Base-by-base conservation (phyloP, 2,113 vertebrate species). In the Gadus macrocephalus region DNA sequence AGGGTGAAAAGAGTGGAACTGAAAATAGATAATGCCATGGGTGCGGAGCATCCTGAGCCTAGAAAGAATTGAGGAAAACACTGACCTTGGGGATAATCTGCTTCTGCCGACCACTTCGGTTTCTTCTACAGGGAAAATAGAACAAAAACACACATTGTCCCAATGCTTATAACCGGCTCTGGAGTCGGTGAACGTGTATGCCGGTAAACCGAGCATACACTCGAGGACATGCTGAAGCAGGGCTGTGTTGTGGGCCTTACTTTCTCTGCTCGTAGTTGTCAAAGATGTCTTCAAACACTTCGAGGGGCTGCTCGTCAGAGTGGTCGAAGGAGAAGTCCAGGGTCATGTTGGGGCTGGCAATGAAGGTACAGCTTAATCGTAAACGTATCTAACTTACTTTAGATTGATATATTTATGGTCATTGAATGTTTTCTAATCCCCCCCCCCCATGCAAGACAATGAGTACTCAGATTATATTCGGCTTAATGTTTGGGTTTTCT, bases 281-380 rank as follows among this genome's bases (percentile, higher is more conserved):
- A 89, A 97, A 93, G 89, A 97, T 93, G 90, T 97, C 96, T 85
- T 97, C 95, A 81, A 98, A 95, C 73, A 90, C 86, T 83, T 94
- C 95, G 68, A 96, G 87, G 80, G 93, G 90, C 78, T 89, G 89
- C 78, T 98, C 97, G 84, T 95, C 94, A 76, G 95, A 94, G 77
- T 86, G 89, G 87, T 99, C 96, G 85, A 96, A 96, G 83, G 96
- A 98, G 92, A 97, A 98, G 86, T 98, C 95, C 87, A 96, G 92
- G 81, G 93, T 62, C 82, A 87, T 81, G 22, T 53, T 80, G 82
- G 71, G 79, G 89, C 93, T 96, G 92, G 69, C 83, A 91, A 92
- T 53, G 19, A 53, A 25, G 55, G 19, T 27, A 42, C 35, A 38
- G 31, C 9, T 53, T 8, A 67, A 11, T 14, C 12, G 0, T 49